Conservation (phyloP, 2,797 vertebrate species). For the Sebastes paucispinis region DNA sequence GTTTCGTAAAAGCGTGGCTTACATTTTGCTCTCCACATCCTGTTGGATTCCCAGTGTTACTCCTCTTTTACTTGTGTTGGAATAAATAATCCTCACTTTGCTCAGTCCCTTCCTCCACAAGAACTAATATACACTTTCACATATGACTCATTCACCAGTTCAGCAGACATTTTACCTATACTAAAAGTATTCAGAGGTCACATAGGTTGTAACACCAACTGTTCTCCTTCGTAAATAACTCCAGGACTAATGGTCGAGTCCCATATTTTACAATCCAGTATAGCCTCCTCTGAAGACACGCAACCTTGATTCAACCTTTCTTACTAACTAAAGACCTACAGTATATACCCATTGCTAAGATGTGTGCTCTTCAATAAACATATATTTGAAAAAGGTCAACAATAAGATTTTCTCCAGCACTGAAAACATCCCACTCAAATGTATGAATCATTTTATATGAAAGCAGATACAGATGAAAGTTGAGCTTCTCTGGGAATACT, state of each 20-base stretch:
- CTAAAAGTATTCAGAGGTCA: conserved; percentile 28
- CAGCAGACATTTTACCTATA: neutral
- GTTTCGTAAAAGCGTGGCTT: conserved; percentile 34
- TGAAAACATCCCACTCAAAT: conserved; percentile 1
- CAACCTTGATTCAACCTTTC: conserved; percentile 24
- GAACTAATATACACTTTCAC: conserved; percentile 21
- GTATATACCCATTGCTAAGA: neutral
- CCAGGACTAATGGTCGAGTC: conserved; percentile 17
- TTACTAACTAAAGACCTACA: neutral
- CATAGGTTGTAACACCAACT: conserved; percentile 1
- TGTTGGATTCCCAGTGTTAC: neutral
- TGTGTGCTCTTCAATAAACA: conserved; percentile 10
- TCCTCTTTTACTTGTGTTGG: conserved; percentile 4
- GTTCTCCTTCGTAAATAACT: conserved; percentile 32
- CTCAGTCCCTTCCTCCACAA: conserved; percentile 12
- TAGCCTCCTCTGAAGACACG: neutral
- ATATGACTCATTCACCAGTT: conserved; percentile 8
- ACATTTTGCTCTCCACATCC: conserved; percentile 20
- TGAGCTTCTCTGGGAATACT: neutral
- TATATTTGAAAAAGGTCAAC: neutral
- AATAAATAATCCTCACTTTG: conserved; percentile 10
- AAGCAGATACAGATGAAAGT: neutral
- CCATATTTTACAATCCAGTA: conserved; percentile 15
- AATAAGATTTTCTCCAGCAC: neutral
- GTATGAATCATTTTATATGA: neutral